Evolutionary conservation across 2,888 invertebrate genomes (phyloP).

Genomic region (Anoncus sp.): DNA sequence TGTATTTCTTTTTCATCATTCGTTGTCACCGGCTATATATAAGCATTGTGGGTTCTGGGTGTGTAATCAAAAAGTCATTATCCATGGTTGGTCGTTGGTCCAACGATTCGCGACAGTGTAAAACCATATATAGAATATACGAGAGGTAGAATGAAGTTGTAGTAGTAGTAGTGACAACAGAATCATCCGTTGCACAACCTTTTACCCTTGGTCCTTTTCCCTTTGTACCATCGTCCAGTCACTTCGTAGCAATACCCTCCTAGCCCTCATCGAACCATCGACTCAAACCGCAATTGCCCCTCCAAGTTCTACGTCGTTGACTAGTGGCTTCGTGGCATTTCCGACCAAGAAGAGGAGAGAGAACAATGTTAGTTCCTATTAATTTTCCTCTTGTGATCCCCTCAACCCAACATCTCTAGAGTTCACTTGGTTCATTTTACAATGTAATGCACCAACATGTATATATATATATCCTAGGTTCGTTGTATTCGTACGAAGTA

Average conservation of each 20-base stretch:
- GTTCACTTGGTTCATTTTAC: constrained; percentile 11
- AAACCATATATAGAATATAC: background rate
- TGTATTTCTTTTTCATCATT: constrained; percentile 45
- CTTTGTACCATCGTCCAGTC: constrained; percentile 1
- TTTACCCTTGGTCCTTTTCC: constrained; percentile 18
- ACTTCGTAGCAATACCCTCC: constrained; percentile 2
- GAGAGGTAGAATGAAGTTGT: background rate
- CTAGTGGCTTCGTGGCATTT: constrained; percentile 59
- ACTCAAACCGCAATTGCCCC: constrained; percentile 70
- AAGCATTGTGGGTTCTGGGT: constrained; percentile 61
- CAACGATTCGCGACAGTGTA: constrained; percentile 21
- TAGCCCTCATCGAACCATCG: constrained; percentile 65
- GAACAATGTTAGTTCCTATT: constrained; percentile 77
- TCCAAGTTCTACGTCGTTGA: constrained; percentile 58
- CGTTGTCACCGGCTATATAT: constrained; percentile 37
- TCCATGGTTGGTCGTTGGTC: constrained; percentile 59
- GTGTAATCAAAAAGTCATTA: constrained; percentile 81
- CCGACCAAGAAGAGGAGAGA: constrained; percentile 63
- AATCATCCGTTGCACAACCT: constrained; percentile 39
- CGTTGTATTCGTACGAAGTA: background rate
- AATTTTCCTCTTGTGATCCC: constrained; percentile 70
- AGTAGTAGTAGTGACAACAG: constrained; percentile 14
- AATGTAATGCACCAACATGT: background rate
- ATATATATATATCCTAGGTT: background rate
- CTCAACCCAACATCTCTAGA: constrained; percentile 53